phyloP scores from a whole-genome alignment of 2,113 vertebrate genomes.

The Gymnarchus niloticus region DNA sequence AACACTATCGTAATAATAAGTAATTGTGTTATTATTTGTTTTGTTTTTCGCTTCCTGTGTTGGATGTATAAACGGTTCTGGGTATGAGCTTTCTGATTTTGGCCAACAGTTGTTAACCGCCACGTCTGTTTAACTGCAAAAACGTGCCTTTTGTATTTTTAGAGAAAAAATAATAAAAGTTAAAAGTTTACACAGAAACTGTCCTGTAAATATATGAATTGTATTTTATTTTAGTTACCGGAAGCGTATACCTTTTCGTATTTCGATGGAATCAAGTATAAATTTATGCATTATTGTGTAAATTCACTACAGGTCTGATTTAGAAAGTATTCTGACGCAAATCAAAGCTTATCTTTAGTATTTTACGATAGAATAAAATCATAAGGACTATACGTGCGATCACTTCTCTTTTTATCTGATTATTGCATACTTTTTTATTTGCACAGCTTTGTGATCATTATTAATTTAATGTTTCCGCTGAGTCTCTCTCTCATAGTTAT shows the following conservation, averaged over 20 bases:
- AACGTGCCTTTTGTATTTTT: neutral
- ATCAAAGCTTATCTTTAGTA: neutral
- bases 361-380: neutral
- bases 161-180: neutral
- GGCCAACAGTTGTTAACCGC: neutral
- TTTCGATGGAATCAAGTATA: too few species aligned
- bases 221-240: neutral
- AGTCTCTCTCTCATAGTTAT: neutral
- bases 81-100: too few species aligned
- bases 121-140: neutral
- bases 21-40: neutral
- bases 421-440: neutral
- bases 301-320: too few species aligned
- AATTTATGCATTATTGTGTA: too few species aligned
- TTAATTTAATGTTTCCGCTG: neutral
- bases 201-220: neutral
- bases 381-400: neutral
- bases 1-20: neutral
- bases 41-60: neutral
- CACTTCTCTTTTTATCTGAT: neutral
- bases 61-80: neutral
- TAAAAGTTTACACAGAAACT: neutral
- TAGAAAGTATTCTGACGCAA: neutral
- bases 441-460: neutral
- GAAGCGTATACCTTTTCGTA: too few species aligned